Conservation (phyloP, 2,113 vertebrate genomes). For the Crypturellus undulatus region DNA sequence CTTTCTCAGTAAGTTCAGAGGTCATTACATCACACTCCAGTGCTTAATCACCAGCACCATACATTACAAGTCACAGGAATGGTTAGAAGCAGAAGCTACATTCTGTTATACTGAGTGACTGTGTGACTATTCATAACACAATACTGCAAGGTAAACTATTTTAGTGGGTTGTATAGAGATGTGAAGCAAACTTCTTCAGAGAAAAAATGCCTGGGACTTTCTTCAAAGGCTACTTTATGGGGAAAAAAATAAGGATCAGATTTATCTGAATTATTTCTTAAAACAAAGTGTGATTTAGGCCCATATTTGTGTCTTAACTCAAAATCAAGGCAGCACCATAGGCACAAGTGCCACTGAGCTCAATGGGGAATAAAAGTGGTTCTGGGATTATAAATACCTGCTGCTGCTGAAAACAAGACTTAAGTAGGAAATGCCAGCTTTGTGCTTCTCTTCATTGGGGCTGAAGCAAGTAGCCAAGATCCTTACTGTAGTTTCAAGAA, state of each 20-base stretch:
- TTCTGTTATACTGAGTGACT: not conserved
- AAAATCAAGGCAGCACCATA: not conserved
- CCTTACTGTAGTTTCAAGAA: not conserved
- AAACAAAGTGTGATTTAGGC: rapidly evolving
- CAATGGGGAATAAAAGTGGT: not conserved
- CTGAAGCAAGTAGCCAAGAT: not conserved
- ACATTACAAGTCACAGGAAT: not conserved
- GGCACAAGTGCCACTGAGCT: not conserved
- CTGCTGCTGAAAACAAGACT: not conserved
- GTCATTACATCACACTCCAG: not conserved
- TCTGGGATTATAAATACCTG: not conserved
- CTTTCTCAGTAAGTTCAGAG: not conserved
- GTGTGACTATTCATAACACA: not conserved
- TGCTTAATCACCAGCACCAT: not conserved
- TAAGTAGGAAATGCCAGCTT: not conserved
- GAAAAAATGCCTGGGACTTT: not conserved
- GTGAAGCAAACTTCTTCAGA: not conserved
- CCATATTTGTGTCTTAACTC: not conserved
- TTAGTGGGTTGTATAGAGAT: not conserved
- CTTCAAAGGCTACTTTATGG: not conserved
- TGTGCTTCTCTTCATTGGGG: not conserved
- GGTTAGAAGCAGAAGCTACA: not conserved
- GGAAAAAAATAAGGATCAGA: not conserved
- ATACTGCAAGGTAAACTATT: not conserved
- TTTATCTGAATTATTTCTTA: not conserved